phyloP scores from a whole-genome alignment of 1,140 invertebrate species.

The Zaprionus davidi region DNA sequence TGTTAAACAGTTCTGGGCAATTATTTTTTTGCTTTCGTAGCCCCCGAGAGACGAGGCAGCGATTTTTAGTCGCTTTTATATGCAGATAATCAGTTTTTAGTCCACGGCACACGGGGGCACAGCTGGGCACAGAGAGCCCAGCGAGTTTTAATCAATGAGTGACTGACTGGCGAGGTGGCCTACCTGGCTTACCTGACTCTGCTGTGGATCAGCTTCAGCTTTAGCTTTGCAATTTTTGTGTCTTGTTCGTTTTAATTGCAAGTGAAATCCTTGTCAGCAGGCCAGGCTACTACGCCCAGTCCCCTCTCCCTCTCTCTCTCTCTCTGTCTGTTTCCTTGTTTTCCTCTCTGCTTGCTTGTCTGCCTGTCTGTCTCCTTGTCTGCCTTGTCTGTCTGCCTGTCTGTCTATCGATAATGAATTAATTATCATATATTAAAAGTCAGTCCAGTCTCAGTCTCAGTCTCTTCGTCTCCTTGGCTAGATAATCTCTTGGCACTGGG shows the following conservation, averaged over 20 bases:
- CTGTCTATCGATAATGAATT: slow-evolving; percentile 76
- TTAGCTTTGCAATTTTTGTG: slow-evolving; percentile 65
- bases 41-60: slow-evolving; percentile 17
- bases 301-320: background rate
- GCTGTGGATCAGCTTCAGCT: slow-evolving; percentile 2
- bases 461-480: slow-evolving; percentile 35
- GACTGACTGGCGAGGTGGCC: slow-evolving; percentile 29
- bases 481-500: slow-evolving; percentile 65
- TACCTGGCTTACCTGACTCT: slow-evolving; percentile 11
- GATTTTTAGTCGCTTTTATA: slow-evolving; percentile 76
- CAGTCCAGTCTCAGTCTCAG: slow-evolving; percentile 38
- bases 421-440: slow-evolving; percentile 83
- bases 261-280: slow-evolving; percentile 79
- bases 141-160: slow-evolving; percentile 79
- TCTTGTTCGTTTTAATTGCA: slow-evolving; percentile 82
- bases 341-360: slow-evolving; percentile 23
- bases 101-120: slow-evolving; percentile 65
- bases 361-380: background rate
- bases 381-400: slow-evolving; percentile 21
- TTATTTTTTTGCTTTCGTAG: slow-evolving; percentile 62
- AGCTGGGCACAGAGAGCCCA: slow-evolving; percentile 51
- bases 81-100: slow-evolving; percentile 80
- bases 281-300: slow-evolving; percentile 28
- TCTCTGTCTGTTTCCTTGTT: slow-evolving; percentile 26
- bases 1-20: slow-evolving; percentile 83